These are phyloP conservation scores for Petrocephalus schoutedeni DNA, from an alignment of 2,797 vertebrate genomes.

Conservation along the genomic window DNA sequence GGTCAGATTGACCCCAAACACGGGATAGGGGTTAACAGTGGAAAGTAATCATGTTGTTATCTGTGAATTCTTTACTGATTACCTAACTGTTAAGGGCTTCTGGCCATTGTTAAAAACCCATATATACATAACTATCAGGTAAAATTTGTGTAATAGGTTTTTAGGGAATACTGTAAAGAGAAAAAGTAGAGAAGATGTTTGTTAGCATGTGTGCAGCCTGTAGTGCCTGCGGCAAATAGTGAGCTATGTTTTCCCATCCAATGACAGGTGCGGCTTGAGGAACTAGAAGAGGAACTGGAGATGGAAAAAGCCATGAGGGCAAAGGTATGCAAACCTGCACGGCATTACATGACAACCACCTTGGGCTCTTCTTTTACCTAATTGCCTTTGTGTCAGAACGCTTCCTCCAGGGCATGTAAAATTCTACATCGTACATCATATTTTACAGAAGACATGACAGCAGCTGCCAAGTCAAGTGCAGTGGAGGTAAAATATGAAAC, in stretches of 20 bases:
- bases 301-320: conserved; percentile 63
- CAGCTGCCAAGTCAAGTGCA: background rate
- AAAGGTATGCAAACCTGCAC: conserved; percentile 56
- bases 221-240: background rate
- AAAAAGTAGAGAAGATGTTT: background rate
- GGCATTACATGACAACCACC: conserved; percentile 10
- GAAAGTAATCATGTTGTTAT: background rate
- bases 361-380: background rate
- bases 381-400: background rate
- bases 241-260: background rate
- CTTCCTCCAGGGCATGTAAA: background rate
- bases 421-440: background rate
- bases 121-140: background rate
- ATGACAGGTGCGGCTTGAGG: conserved; percentile 66
- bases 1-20: too few relatives aligned
- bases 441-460: background rate
- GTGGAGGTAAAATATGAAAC: background rate
- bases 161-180: background rate
- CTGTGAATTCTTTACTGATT: background rate
- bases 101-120: background rate
- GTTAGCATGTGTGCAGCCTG: background rate
- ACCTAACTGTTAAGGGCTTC: background rate
- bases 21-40: too few relatives aligned
- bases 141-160: background rate
- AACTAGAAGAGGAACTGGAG: conserved; percentile 77